phyloP scores from a whole-genome alignment of 2,797 vertebrate species.

The Anniella stebbinsi region DNA sequence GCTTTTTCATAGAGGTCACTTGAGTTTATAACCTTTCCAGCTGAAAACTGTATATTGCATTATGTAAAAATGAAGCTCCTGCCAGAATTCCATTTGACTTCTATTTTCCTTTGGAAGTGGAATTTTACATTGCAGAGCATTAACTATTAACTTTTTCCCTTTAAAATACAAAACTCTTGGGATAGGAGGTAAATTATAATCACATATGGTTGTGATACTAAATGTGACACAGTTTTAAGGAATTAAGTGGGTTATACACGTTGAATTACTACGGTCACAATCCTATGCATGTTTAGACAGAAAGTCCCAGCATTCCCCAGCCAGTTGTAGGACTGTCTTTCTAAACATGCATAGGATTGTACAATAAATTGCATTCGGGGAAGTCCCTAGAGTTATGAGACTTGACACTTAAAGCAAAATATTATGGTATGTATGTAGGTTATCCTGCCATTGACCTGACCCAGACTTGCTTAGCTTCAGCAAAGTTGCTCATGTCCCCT shows the following conservation, averaged over 20 bases:
- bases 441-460: no score
- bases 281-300: no score
- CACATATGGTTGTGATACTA: neutral
- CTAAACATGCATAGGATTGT: no score
- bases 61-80: slow-evolving; percentile 4
- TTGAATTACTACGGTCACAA: neutral
- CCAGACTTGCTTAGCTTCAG: neutral
- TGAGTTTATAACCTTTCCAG: slow-evolving; percentile 6
- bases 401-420: neutral
- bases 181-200: neutral
- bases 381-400: neutral
- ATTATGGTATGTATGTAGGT: neutral
- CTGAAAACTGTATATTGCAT: neutral
- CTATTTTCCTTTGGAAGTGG: neutral
- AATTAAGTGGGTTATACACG: neutral
- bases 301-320: neutral
- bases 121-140: neutral
- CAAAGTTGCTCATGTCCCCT: neutral
- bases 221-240: neutral
- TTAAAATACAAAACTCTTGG: neutral
- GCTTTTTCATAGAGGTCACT: neutral
- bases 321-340: no score
- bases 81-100: slow-evolving; percentile 27
- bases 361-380: neutral
- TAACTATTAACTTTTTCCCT: neutral